phyloP scores from a whole-genome alignment of 53 echinoderm and acorn worm genomes.

The Luidia sarsii region DNA sequence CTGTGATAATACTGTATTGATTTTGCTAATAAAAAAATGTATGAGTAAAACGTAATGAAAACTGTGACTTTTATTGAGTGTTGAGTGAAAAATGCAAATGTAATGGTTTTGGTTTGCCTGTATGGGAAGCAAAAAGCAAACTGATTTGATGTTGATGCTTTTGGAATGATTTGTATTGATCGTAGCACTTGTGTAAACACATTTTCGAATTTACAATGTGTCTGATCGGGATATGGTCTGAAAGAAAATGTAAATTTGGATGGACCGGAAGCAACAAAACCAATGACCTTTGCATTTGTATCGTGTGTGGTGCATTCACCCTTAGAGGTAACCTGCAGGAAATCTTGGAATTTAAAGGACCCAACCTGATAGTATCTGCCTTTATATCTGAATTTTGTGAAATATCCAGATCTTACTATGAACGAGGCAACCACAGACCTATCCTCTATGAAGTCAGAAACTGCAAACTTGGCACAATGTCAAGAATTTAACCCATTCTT shows the following conservation, averaged over 20 bases:
- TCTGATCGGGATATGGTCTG: too few species aligned
- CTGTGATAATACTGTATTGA: slow-evolving; percentile 9
- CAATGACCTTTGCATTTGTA: slow-evolving; percentile 37
- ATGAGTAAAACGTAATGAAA: slow-evolving; percentile 15
- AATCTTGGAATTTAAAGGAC: slow-evolving; percentile 31
- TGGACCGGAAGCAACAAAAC: slow-evolving; percentile 6
- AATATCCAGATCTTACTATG: slow-evolving; percentile 61
- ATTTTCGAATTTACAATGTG: too few species aligned
- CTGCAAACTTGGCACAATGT: slow-evolving; percentile 50
- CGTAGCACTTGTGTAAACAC: too few species aligned
- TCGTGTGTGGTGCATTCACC: slow-evolving; percentile 31
- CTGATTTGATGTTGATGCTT: background rate
- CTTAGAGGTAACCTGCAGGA: slow-evolving; percentile 24
- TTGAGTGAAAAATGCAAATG: slow-evolving; percentile 30
- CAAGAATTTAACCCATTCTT: slow-evolving; percentile 61
- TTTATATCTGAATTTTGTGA: slow-evolving; percentile 58
- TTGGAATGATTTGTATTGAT: too few species aligned
- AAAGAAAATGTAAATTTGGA: too few species aligned
- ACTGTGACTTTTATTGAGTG: slow-evolving; percentile 42
- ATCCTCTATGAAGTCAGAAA: slow-evolving; percentile 51
- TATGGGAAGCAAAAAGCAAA: background rate
- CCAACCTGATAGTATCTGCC: slow-evolving; percentile 57
- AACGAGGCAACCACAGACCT: slow-evolving; percentile 52
- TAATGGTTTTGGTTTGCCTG: slow-evolving; percentile 19
- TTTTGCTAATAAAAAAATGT: slow-evolving; percentile 40